Percentiles rank a stretch among this genome's conserved stretches.
phyloP scores from a whole-genome alignment of 2,797 vertebrate species.

The Sebastes iracundus region DNA sequence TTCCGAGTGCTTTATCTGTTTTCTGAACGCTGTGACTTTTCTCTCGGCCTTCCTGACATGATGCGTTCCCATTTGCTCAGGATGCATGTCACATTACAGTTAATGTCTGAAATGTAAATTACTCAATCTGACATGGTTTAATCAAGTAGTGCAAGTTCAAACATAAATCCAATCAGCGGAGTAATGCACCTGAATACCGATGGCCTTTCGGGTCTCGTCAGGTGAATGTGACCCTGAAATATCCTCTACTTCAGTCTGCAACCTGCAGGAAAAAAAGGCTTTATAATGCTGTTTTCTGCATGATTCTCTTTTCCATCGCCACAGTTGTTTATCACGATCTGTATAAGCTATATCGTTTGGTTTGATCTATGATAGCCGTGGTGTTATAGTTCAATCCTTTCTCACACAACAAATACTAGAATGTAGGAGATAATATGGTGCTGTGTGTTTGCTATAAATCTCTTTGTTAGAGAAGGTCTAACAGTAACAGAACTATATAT shows the following conservation, averaged over 20 bases:
- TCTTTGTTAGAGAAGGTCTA: background rate
- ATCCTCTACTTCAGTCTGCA: background rate
- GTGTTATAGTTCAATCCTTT: background rate
- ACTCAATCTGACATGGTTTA: conserved; percentile 43
- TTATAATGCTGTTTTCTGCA: background rate
- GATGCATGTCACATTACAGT: conserved; percentile 32
- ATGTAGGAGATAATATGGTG: background rate
- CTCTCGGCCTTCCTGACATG: background rate
- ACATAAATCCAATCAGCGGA: conserved; percentile 48
- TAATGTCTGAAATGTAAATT: conserved; percentile 27
- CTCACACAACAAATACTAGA: background rate
- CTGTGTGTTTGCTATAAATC: conserved; percentile 7
- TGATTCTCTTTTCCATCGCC: background rate
- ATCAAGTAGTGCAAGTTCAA: conserved; percentile 34
- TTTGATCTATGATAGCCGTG: background rate
- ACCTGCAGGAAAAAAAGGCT: background rate
- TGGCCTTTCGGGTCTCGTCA: conserved; percentile 24
- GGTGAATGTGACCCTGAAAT: conserved; percentile 45
- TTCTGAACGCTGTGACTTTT: background rate
- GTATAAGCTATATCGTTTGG: background rate
- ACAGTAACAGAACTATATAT: background rate
- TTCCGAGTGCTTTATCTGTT: background rate
- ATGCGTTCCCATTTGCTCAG: background rate
- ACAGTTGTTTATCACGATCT: background rate
- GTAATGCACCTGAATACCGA: conserved; percentile 39